Base-by-base conservation (phyloP, 2,888 invertebrate species). In the Ferdinandea cuprea region DNA sequence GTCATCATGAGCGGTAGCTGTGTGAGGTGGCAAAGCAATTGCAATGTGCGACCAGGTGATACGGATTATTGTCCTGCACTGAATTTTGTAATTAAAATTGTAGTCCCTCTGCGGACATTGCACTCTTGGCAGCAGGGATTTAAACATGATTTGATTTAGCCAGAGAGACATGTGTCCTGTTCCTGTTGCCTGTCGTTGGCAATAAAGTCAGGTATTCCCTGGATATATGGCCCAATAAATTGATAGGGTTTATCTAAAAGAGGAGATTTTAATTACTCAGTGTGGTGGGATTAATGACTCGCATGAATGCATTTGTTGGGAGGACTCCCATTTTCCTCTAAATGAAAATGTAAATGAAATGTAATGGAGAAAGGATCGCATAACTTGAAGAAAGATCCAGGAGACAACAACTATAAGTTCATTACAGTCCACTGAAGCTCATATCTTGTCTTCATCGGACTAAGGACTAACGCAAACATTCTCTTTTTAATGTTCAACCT, bases 71-170 rank as follows among this genome's bases (percentile, higher is more conserved):
- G 56, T 56, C 54, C 77, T 77, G 54, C 35, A 63, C 69, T 48
- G 77, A 56, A 46, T 71, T 77, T 77, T 44, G 56, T 77, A 77
- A 77, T 77, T 77, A 71, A 77, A 77, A 71, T 71, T 71, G 30
- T 13, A 63, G 25, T 71, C 40, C 17, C 30, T 52, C 63, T 48
- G 17, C 21, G 77, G 54, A 40, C 61, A 69, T 61, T 77, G 69
- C 46, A 63, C 63, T 25, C 25, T 77, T 77, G 63, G 35, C 68
- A 48, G 37, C 69, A 54, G 54, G 40, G 68, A 77, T 77, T 69
- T 69, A 37, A 30, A 42, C 32, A 63, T 71, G 56, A 50, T 71
- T 61, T 35, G 35, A 42, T 50, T 40, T 28, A 3, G n/a, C 4
- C 40, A 35, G 25, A 6, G 11, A 56, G 30, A 35, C 46, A 46